Evolutionary conservation across 2,888 invertebrate species (phyloP), one percentile per base, ranked within the genome.

Genomic region (Macrophya alboannulata): DNA sequence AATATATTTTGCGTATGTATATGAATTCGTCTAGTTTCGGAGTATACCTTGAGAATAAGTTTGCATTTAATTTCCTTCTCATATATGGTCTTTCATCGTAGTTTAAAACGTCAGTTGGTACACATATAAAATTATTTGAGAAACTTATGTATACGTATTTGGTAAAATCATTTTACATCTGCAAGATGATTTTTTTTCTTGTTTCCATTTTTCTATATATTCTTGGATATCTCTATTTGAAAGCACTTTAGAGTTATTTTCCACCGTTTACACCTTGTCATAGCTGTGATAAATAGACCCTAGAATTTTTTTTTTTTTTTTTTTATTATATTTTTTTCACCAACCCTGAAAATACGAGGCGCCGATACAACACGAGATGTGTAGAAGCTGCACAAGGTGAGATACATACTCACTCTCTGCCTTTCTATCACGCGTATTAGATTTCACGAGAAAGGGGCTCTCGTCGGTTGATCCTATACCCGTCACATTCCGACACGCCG

Each of bases 401-500:
- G 25, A 77, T 43, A 68, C 25, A 40, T 40, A 40, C 71, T 37
- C 6, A n/a, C 21, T 40, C 72, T 72, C 43, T 10, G 31, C 51
- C 25, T 77, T 51, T 55, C 77, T 77, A 31, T 77, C 51, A 10
- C 77, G 10, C 31, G 51, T 77, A 77, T 77, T 77, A 77, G 31
- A 77, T 77, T 77, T 77, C 48, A 77, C 77, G 51, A 51, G 77
- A 77, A 77, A 77, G 51, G 51, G 51, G 31, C 68, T 15, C 68
- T 68, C 31, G 68, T 68, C 68, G 15, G 74, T 45, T 74, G 21
- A 45, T 74, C 17, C 48, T 43, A 8, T 31, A 51, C 17, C 77
- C 77, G 77, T 77, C 51, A 51, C 77, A 77, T 77, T 77, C 77
- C 77, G 51, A 77, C 77, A 77, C 77, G 77, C 51, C 77, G 77